phyloP scores from a whole-genome alignment of 2,888 invertebrate species.

The Ophioninae sp. region DNA sequence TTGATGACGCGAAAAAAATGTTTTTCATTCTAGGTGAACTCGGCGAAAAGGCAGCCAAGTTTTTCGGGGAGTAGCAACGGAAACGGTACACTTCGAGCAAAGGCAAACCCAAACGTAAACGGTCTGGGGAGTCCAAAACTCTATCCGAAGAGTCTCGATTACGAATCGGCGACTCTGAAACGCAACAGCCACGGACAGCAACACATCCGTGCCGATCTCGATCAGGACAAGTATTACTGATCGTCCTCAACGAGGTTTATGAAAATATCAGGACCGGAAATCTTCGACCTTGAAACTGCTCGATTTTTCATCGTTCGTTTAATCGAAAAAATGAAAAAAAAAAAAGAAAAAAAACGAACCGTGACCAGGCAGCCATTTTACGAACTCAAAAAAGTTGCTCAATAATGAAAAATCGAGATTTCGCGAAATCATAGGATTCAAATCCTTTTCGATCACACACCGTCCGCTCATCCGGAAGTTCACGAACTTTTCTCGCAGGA shows the following conservation, averaged over 20 bases:
- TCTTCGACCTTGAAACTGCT: neutral
- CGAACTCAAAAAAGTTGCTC: conserved; percentile 45
- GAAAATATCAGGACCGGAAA: neutral
- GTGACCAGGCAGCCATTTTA: conserved; percentile 34
- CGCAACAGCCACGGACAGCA: conserved; percentile 86
- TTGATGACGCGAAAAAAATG: neutral
- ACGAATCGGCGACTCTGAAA: conserved; percentile 89
- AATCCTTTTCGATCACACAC: conserved; percentile 8
- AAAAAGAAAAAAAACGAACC: conserved; percentile 16
- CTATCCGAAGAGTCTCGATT: conserved; percentile 88
- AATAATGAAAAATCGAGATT: conserved; percentile 39
- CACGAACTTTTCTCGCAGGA: conserved; percentile 25
- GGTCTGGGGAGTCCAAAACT: conserved; percentile 85
- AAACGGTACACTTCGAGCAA: conserved; percentile 82
- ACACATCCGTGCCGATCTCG: conserved; percentile 84
- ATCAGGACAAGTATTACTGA: conserved; percentile 87
- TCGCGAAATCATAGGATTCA: neutral
- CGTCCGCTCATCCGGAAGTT: conserved; percentile 33
- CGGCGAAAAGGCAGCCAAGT: conserved; percentile 86
- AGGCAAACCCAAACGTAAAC: conserved; percentile 83
- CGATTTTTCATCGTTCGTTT: conserved; percentile 12
- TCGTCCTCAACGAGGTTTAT: neutral
- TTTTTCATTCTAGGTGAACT: conserved; percentile 69
- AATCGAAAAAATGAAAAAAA: neutral
- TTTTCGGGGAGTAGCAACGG: conserved; percentile 84